Evolutionary conservation across 2,888 invertebrate species (phyloP).

Genomic region (Merodon equestris): DNA sequence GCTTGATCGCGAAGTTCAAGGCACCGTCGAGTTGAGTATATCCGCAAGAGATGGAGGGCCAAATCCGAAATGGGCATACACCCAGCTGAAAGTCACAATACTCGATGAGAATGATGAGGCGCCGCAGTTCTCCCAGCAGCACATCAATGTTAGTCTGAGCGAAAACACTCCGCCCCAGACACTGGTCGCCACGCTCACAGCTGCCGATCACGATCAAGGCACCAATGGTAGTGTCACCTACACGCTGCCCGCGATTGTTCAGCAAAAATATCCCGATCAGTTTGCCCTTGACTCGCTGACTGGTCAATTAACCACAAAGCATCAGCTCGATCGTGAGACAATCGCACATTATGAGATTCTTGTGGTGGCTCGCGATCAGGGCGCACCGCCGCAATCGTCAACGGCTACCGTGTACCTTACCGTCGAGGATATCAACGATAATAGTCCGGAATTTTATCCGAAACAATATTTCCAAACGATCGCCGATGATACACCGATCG

Average conservation of each 20-base stretch:
- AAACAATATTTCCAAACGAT: constrained; percentile 89
- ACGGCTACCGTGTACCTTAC: constrained; percentile 91
- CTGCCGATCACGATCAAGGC: constrained; percentile 94
- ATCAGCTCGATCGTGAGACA: constrained; percentile 89
- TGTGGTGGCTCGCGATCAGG: constrained; percentile 94
- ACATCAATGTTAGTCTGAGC: constrained; percentile 87
- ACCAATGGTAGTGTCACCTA: constrained; percentile 95
- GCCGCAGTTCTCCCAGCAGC: constrained; percentile 88
- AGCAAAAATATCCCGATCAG: constrained; percentile 89
- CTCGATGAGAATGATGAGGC: constrained; percentile 97
- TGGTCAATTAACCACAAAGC: constrained; percentile 89
- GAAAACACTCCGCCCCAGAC: constrained; percentile 90
- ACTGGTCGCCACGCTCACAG: constrained; percentile 89
- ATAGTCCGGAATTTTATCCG: constrained; percentile 95
- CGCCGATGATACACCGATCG: constrained; percentile 81
- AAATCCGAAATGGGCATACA: constrained; percentile 94
- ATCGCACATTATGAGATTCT: constrained; percentile 88
- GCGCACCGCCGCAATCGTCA: constrained; percentile 92
- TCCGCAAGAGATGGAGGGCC: constrained; percentile 96
- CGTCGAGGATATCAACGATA: constrained; percentile 94
- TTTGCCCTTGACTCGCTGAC: constrained; percentile 91
- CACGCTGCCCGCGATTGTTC: constrained; percentile 87
- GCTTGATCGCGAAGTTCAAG: constrained; percentile 91
- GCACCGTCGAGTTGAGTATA: constrained; percentile 91
- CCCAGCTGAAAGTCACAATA: constrained; percentile 92